Conservation (phyloP, 2,888 invertebrate genomes). For the Synanthedon formicaeformis region DNA sequence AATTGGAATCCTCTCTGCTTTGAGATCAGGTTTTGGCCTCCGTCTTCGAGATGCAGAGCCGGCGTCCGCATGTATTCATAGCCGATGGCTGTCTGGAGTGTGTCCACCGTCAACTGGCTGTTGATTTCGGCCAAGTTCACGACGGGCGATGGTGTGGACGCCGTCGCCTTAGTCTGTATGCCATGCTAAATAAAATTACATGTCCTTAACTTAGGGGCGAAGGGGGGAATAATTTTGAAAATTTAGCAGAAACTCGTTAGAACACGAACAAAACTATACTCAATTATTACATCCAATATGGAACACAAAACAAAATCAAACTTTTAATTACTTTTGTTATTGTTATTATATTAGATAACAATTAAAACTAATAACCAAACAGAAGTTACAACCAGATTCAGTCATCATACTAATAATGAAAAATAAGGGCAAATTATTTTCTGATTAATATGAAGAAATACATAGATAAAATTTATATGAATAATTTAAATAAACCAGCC, state of each 20-base stretch:
- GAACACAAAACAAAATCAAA: too few species aligned
- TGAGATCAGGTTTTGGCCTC: slow-evolving; percentile 77
- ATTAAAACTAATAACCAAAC: too few species aligned
- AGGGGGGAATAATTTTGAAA: too few species aligned
- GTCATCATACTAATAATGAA: too few species aligned
- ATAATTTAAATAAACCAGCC: too few species aligned
- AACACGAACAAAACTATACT: too few species aligned
- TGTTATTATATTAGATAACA: too few species aligned
- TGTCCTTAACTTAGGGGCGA: slow-evolving; percentile 34
- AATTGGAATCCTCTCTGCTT: slow-evolving; percentile 87
- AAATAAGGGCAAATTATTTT: too few species aligned
- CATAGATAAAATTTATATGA: not conserved
- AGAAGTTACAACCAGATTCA: too few species aligned
- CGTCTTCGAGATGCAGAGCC: slow-evolving; percentile 76
- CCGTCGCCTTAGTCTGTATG: slow-evolving; percentile 87
- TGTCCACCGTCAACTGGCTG: slow-evolving; percentile 76
- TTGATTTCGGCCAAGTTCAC: slow-evolving; percentile 85
- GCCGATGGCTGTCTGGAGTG: slow-evolving; percentile 83
- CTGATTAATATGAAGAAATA: not conserved
- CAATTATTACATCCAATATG: too few species aligned
- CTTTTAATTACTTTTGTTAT: too few species aligned
- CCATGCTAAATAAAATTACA: slow-evolving; percentile 76
- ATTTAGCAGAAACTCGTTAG: too few species aligned
- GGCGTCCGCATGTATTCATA: slow-evolving; percentile 85
- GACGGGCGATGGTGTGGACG: slow-evolving; percentile 84